Evolutionary conservation across 2,797 vertebrate species (phyloP), one percentile per base, ranked within the genome.

Genomic region (Sarcophilus harrisii): DNA sequence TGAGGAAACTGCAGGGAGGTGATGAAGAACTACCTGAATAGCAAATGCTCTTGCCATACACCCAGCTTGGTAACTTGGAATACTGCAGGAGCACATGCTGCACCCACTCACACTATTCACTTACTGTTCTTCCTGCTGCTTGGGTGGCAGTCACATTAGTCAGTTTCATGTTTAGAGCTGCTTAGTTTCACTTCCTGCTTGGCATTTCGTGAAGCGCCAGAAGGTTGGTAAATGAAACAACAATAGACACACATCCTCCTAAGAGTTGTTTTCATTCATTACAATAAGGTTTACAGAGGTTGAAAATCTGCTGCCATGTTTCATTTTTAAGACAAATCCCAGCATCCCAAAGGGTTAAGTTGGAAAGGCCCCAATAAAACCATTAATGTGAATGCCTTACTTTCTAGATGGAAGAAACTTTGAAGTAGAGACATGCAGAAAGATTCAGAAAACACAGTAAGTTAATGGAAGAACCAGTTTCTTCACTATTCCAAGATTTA

Each of bases 171-270:
- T 91, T 92, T 66, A 27, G 93, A 97, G 92, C 91, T 90, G 87
- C 62, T 96, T 55, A 92, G 97, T 98, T 97, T 98, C 95, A 96
- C 92, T 97, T 98, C 97, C 97, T 94, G 93, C 93, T 96, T 96
- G 90, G 97, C 90, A 96, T 94, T n/a, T n/a, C n/a, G 93, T 55
- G 95, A 60, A 96, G 91, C 13, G 58, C 73, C 97, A 95, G 73
- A 18, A 45, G 73, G 73, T 45, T 10, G 38, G 38, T 27, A 8
- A 81, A 81, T 81, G 73, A 90, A 95, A 96, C 92, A 96, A 97
- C 90, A 97, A 95, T 8, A 95, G 92, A 95, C 57, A 94, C 57
- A 92, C 90, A 94, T 93, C 96, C 95, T 96, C 73, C 58, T 90
- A 95, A 94, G 92, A 10, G 62, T n/a, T 18, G 4, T 55, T 29